phyloP scores from a whole-genome alignment of 2,888 invertebrate genomes.

The Endotricha flammealis region DNA sequence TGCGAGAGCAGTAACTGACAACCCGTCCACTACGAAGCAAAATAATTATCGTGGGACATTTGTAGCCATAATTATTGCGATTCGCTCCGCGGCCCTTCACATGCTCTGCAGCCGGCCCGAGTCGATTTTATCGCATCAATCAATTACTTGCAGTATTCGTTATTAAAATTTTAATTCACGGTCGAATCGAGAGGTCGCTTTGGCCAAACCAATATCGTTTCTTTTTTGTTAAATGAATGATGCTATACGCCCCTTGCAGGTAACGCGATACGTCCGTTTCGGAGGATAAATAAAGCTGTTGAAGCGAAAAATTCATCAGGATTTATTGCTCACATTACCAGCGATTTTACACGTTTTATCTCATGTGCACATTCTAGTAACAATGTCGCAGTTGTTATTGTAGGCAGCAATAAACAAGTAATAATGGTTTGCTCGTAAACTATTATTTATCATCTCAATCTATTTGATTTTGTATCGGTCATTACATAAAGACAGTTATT shows the following conservation, averaged over 20 bases:
- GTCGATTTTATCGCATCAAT: constrained; percentile 61
- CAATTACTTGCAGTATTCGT: constrained; percentile 55
- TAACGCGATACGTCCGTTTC: constrained; percentile 53
- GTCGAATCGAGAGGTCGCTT: constrained; percentile 40
- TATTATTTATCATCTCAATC: constrained; percentile 2
- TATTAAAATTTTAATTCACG: constrained; percentile 58
- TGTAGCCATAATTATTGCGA: constrained; percentile 44
- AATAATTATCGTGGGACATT: constrained; percentile 28
- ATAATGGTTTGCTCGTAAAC: constrained; percentile 1
- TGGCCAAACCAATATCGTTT: constrained; percentile 52
- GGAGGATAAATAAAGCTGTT: constrained; percentile 63
- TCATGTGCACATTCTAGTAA: background rate
- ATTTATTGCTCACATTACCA: constrained; percentile 50
- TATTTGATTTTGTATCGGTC: background rate
- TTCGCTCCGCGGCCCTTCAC: constrained; percentile 44
- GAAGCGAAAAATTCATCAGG: constrained; percentile 61
- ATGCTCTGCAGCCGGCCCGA: constrained; percentile 35
- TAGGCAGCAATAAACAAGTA: background rate
- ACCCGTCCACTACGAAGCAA: constrained; percentile 9
- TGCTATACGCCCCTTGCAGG: constrained; percentile 52
- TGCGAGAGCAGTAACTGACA: constrained; percentile 4
- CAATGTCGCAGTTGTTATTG: background rate
- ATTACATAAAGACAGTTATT: constrained; percentile 1
- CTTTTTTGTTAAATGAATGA: constrained; percentile 53
- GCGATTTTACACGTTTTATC: constrained; percentile 36